Evolutionary conservation across 2,113 vertebrate genomes (phyloP), one percentile per base, ranked within the genome.

Genomic region (Struthio camelus): DNA sequence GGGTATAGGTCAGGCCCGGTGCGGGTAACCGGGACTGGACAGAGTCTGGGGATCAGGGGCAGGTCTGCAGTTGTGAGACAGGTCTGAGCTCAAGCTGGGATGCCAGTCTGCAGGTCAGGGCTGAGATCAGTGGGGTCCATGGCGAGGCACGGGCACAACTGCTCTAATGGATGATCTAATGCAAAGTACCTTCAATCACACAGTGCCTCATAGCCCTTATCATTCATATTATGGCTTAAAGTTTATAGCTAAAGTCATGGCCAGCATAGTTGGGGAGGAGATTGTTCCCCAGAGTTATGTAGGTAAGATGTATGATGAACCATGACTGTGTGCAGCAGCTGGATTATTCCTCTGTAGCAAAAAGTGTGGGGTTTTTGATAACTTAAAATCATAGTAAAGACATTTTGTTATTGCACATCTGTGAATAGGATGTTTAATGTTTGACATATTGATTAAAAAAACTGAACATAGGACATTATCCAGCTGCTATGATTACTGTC

Each of bases 381-480:
- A 75, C 54, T 91, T 80, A 76, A 90, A 85, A 91, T 66, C 84
- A 62, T 72, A 88, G 80, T 24, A 72, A 95, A 93, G 80, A 34
- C 79, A 48, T 92, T 96, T 94, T 94, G 81, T 96, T 93, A 48
- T 9, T 38, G 69, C 81, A 76, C 90, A 90, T 92, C 94, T 95
- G 92, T 23, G 85, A 95, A 64, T 72, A 78, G 88, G 88, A 95
- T 54, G 36, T 59, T 96, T 80, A 94, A 88, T 93, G 85, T 86
- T 95, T 93, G 96, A 88, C 85, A 44, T 79, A 92, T 96, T 97
- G 96, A 96, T 96, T 96, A 95, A 95, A 95, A 96, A 88, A 38
- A 32, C 54, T 3, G 10, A 95, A 36, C 83, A 75, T 4, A n/a
- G 85, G 93, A 69, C 88, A 89, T 97, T 97, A 94, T 90, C 95